Conservation (phyloP, 2,888 invertebrate genomes). For the Drosophila mettleri region DNA sequence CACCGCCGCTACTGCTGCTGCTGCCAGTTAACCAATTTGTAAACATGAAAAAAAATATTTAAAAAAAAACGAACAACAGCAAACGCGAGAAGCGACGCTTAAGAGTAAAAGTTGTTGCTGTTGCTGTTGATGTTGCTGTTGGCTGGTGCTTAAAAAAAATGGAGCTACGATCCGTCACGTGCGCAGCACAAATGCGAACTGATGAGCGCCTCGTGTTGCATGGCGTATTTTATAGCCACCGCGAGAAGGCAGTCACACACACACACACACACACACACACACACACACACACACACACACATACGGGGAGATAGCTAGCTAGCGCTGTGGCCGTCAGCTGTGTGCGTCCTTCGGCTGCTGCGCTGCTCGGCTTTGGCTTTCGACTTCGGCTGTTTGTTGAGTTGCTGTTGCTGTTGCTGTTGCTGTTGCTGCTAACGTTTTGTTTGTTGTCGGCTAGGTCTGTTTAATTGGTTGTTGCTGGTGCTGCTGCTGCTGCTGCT, state of each 20-base stretch:
- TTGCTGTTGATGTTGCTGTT: background rate
- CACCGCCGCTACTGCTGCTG: constrained; percentile 35
- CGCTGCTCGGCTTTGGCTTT: constrained; percentile 20
- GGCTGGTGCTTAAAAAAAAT: background rate
- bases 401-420: constrained; percentile 9
- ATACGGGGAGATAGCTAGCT: background rate
- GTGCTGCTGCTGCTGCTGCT: constrained; percentile 8
- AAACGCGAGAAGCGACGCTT: background rate
- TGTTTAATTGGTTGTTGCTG: constrained; percentile 42
- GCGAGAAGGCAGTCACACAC: constrained; percentile 24
- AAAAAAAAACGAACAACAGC: constrained; percentile 28
- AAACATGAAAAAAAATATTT: constrained; percentile 76
- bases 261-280: background rate
- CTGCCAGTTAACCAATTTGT: constrained; percentile 85
- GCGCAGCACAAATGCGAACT: constrained; percentile 83
- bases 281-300: background rate
- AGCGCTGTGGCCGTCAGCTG: constrained; percentile 40
- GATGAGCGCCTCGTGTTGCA: constrained; percentile 80
- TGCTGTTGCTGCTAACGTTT: constrained; percentile 16
- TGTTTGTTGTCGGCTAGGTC: constrained; percentile 53
- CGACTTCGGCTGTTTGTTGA: constrained; percentile 36
- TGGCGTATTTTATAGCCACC: constrained; percentile 83
- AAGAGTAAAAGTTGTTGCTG: constrained; percentile 6
- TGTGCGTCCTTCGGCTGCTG: constrained; percentile 48
- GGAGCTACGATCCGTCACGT: constrained; percentile 57